A percentile compares a stretch with the other conserved stretches of the same genome.
Evolutionary conservation across 2,113 vertebrate genomes (phyloP).

Genomic region (Lethenteron camtschaticum): DNA sequence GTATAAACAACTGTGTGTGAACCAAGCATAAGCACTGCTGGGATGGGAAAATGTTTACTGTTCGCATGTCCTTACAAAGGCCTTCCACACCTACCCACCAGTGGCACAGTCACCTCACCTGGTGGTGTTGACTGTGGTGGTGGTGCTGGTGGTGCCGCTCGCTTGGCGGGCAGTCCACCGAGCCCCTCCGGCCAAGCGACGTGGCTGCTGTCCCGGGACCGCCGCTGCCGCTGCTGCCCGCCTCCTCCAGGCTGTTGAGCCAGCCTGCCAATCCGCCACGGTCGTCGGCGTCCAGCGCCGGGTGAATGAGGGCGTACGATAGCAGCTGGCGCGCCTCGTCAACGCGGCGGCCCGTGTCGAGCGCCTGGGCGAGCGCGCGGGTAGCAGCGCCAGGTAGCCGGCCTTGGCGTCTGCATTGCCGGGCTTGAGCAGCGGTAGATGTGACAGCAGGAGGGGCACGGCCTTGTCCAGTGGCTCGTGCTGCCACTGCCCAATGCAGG

Average conservation of each 20-base stretch:
- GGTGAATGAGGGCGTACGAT: slow-evolving; percentile 90
- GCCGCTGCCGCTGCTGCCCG: neutral
- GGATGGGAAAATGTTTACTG: too few species aligned
- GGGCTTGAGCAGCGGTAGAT: slow-evolving; percentile 82
- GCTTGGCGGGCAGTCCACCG: too few species aligned
- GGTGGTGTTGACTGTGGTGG: too few species aligned
- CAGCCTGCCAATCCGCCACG: slow-evolving; percentile 74
- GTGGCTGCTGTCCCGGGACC: too few species aligned
- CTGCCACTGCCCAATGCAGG: slow-evolving; percentile 86
- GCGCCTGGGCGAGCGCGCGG: slow-evolving; percentile 80
- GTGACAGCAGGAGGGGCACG: slow-evolving; percentile 71
- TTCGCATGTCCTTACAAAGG: too few species aligned
- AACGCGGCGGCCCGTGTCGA: slow-evolving; percentile 79
- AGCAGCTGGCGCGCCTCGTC: slow-evolving; percentile 91
- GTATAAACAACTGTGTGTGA: too few species aligned
- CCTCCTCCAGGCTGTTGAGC: slow-evolving; percentile 94
- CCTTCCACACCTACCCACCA: too few species aligned
- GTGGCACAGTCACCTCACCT: too few species aligned
- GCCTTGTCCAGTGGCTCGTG: slow-evolving; percentile 78
- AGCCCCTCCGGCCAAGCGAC: too few species aligned
- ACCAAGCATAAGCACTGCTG: too few species aligned
- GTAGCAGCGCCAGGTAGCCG: slow-evolving; percentile 91
- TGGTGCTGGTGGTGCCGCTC: too few species aligned
- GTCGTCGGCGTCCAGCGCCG: slow-evolving; percentile 81
- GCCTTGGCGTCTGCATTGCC: slow-evolving; percentile 80